A percentile compares a stretch with the other conserved stretches of the same genome.
Conservation (phyloP, 2,888 invertebrate species). For the Torymus aiolomorphi region DNA sequence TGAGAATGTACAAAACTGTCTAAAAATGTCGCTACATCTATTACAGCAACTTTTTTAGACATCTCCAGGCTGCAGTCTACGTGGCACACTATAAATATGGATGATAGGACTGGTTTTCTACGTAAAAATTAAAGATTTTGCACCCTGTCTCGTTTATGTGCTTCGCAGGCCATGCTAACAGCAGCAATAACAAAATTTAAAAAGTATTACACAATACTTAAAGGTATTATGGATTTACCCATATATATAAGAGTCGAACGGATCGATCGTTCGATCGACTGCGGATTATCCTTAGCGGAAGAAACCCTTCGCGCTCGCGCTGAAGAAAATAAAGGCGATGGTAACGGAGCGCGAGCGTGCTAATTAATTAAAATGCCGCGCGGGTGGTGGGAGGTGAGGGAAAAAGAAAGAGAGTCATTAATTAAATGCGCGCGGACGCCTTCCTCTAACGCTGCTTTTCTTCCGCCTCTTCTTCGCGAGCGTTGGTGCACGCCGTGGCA, state of each 20-base stretch:
- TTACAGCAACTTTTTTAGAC: no score
- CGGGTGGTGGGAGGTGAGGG: constrained; percentile 1
- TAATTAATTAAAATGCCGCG: constrained; percentile 49
- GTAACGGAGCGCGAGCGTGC: constrained; percentile 10
- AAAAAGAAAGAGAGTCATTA: constrained; percentile 38
- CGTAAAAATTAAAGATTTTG: no score
- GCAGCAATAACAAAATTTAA: no score
- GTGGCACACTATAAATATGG: no score
- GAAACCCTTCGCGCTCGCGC: background rate
- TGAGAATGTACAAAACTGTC: no score
- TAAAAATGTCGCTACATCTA: no score
- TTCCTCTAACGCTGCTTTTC: background rate
- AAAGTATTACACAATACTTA: no score
- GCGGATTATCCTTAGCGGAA: background rate
- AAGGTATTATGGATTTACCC: background rate
- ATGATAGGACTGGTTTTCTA: no score
- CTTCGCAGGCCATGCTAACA: no score
- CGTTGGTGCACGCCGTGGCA: no score
- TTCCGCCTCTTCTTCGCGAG: background rate
- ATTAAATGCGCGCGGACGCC: constrained; percentile 24
- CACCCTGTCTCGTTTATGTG: no score
- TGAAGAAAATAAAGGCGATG: constrained; percentile 6
- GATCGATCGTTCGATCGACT: constrained; percentile 18
- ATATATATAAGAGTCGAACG: background rate
- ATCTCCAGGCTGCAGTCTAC: no score